Conservation (phyloP, 2,888 invertebrate genomes). For the Operophtera brumata region DNA sequence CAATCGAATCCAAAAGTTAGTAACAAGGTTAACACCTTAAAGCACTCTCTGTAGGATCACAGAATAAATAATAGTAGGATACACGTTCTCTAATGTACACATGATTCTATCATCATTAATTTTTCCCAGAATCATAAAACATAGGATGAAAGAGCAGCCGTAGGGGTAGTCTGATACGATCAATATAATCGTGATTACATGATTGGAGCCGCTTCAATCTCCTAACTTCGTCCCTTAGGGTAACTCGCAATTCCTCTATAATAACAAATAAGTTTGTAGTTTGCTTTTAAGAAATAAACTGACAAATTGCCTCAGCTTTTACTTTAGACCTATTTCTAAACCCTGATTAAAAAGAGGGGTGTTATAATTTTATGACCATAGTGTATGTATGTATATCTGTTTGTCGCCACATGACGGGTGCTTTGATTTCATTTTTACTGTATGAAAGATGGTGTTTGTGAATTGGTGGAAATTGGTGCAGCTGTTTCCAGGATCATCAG, state of each 20-base stretch:
- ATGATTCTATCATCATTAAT: neutral
- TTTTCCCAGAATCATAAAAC: constrained; percentile 5
- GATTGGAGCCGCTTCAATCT: constrained; percentile 2
- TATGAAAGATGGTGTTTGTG: too few relatives aligned
- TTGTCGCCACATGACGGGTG: too few relatives aligned
- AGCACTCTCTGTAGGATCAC: neutral
- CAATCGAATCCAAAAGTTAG: too few relatives aligned
- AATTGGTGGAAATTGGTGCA: too few relatives aligned
- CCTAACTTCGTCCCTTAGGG: neutral
- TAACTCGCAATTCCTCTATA: neutral
- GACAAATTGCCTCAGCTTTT: neutral
- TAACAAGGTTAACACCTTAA: neutral
- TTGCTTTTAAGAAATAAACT: neutral
- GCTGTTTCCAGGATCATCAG: too few relatives aligned
- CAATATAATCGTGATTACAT: constrained; percentile 7
- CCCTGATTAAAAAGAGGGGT: too few relatives aligned
- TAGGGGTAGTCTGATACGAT: neutral
- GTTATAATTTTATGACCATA: too few relatives aligned
- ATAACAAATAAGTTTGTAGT: neutral
- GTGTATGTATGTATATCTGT: too few relatives aligned
- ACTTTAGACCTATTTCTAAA: neutral
- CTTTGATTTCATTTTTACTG: too few relatives aligned
- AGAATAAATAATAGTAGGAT: neutral
- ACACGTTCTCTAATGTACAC: neutral
- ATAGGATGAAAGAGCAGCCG: neutral